phyloP scores from a whole-genome alignment of 2,888 invertebrate species.

The Cremastobaeus sp. region DNA sequence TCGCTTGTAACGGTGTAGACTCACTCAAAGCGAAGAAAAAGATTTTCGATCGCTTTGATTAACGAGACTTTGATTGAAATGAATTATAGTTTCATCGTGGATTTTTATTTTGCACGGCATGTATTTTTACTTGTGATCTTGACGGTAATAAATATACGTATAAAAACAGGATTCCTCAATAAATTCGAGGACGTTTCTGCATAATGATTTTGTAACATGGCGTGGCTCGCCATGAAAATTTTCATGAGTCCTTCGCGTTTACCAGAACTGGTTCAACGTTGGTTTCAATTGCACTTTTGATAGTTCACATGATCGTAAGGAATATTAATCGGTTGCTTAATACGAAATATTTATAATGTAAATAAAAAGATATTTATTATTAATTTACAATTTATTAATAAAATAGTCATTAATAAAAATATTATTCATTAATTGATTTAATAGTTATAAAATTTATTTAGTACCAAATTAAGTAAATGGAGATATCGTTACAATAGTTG shows the following conservation, averaged over 20 bases:
- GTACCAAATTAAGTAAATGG: too few species aligned
- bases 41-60: too few species aligned
- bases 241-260: slow-evolving; percentile 41
- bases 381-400: too few species aligned
- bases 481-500: too few species aligned
- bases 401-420: too few species aligned
- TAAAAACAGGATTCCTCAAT: slow-evolving; percentile 28
- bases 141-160: neutral
- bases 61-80: too few species aligned
- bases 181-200: slow-evolving; percentile 51
- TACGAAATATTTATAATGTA: neutral
- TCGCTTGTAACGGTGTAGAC: too few species aligned
- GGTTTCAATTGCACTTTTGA: slow-evolving; percentile 16
- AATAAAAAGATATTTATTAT: too few species aligned
- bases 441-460: too few species aligned
- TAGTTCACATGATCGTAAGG: neutral
- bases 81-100: neutral
- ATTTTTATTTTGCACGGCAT: neutral
- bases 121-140: neutral
- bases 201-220: slow-evolving; percentile 50
- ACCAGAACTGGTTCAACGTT: slow-evolving; percentile 50
- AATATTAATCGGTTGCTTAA: too few species aligned
- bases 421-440: too few species aligned
- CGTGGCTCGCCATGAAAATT: slow-evolving; percentile 52
- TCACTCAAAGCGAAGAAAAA: too few species aligned